These are phyloP conservation scores for Rynchops niger DNA, from an alignment of 2,113 vertebrate species.

Conservation along the genomic window DNA sequence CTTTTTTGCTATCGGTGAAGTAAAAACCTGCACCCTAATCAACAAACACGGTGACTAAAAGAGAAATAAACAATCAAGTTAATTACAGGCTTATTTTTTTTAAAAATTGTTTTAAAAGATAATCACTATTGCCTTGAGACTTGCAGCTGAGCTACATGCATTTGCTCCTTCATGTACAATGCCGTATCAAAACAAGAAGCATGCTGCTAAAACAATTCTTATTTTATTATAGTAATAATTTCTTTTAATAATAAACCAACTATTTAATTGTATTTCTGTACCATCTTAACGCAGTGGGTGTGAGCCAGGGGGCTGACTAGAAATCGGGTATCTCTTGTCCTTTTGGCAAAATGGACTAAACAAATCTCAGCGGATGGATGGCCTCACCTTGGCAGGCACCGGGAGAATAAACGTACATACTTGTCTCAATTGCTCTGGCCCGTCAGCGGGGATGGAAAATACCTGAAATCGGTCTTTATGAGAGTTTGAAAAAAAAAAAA, in stretches of 20 bases:
- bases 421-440: neutral
- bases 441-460: neutral
- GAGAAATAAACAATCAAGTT: neutral
- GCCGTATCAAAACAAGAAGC: neutral
- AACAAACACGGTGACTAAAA: neutral
- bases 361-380: no score
- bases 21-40: neutral
- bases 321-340: neutral
- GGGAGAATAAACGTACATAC: neutral
- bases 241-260: neutral
- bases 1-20: neutral
- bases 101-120: neutral
- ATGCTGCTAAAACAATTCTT: neutral
- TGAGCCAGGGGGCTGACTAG: neutral
- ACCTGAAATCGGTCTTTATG: neutral
- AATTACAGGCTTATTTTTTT: neutral
- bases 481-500: neutral
- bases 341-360: neutral
- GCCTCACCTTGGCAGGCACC: neutral
- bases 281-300: neutral
- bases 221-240: neutral
- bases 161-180: neutral
- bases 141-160: neutral
- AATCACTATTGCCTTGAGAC: neutral
- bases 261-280: neutral